Base-by-base conservation (phyloP, 2,797 vertebrate species). In the Sphenodon punctatus region DNA sequence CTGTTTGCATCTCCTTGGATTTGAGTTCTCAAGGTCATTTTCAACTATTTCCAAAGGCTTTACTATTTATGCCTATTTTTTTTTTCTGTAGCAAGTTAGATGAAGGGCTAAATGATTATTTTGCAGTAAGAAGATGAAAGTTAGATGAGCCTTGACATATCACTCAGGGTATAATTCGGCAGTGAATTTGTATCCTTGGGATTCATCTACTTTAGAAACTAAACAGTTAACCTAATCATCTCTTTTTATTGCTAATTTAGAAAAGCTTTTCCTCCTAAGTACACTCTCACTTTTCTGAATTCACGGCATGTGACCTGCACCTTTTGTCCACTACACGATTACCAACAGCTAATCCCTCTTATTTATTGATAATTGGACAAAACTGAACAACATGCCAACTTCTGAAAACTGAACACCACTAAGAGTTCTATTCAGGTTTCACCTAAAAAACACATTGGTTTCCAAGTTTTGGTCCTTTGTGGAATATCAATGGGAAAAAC, bases 341-440 rank as follows among this genome's bases (percentile, higher is more conserved):
- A 95, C 95, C 79, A 86, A 84, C 88, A 85, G 94, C 94, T 96
- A 96, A 96, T 96, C 95, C 95, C 93, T 92, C 93, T 95, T 94
- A 95, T 95, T 95, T 95, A 95, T 94, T 94, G 95, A 94, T 96
- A 96, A 96, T 95, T 96, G 96, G 93, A 96, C 92, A 94, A 95
- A 96, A 95, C 94, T 95, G 92, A 95, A 95, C 92, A 95, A 94
- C 93, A 85, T 92, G 93, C 93, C 93, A 94, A 55, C 88, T 93
- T 65, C 92, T 87, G 86, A 94, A 95, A 93, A 93, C 75, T 48
- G 88, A 91, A 82, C 82, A 1, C 85, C 80, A 89, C 93, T 92
- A 88, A 93, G 85, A 76, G 71, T 73, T 91, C 95, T 95, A 95
- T 96, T 96, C 94, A 96, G 71, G 55, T 87, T 87, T 90, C 86